Percentiles rank a stretch among this genome's conserved stretches.
Conservation (phyloP, 2,888 invertebrate species). For the Ischnus inquisitorius region DNA sequence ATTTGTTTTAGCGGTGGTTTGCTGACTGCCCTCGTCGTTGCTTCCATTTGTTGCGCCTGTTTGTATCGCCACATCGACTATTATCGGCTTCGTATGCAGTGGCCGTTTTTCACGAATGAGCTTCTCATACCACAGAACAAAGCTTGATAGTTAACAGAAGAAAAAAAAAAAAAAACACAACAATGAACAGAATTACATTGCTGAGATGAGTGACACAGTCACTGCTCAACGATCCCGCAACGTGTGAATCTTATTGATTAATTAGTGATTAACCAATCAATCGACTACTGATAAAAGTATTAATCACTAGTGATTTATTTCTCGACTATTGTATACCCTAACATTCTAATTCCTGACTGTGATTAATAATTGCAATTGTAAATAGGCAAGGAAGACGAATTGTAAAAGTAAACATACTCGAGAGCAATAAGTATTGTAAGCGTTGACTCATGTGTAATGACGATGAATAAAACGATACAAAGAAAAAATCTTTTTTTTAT, state of each 20-base stretch:
- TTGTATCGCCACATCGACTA: slow-evolving; percentile 52
- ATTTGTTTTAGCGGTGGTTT: slow-evolving; percentile 64
- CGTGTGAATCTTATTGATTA: no score
- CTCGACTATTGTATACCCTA: background rate
- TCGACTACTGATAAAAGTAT: background rate
- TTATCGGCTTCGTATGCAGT: slow-evolving; percentile 48
- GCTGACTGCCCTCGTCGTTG: slow-evolving; percentile 54
- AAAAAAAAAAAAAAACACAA: background rate
- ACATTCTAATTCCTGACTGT: slow-evolving; percentile 40
- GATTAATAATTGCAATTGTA: slow-evolving; percentile 20
- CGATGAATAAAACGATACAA: background rate
- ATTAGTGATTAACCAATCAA: background rate
- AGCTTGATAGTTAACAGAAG: slow-evolving; percentile 13
- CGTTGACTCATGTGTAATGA: background rate
- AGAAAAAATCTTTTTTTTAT: background rate
- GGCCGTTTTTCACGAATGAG: slow-evolving; percentile 53
- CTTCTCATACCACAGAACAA: slow-evolving; percentile 42
- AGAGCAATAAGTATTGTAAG: slow-evolving; percentile 12
- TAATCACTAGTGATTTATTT: background rate
- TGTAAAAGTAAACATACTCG: background rate
- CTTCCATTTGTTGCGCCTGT: slow-evolving; percentile 65
- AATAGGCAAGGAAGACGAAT: background rate
- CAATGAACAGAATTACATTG: background rate
- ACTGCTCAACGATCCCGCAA: background rate
- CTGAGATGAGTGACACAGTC: background rate